These are phyloP conservation scores for Latrodectus geometricus DNA, from an alignment of 1,140 invertebrate species.

Conservation along the genomic window DNA sequence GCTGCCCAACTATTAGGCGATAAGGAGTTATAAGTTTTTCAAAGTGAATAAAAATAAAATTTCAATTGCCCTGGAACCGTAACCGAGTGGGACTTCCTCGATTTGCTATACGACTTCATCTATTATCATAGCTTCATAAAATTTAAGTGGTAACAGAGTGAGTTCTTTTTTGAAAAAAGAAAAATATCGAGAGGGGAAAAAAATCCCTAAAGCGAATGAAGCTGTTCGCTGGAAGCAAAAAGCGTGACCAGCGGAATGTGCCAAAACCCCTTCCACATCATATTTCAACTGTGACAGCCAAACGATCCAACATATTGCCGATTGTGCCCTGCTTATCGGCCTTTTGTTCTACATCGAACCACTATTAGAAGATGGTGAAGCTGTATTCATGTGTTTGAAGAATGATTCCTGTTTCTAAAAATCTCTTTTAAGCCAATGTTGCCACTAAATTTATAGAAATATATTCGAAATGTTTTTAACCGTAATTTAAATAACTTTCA, in stretches of 20 bases:
- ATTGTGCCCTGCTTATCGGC: slow-evolving; percentile 58
- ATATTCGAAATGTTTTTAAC: too few species aligned
- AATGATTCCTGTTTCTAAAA: too few species aligned
- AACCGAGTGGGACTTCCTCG: neutral
- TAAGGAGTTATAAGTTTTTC: neutral
- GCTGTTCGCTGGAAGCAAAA: slow-evolving; percentile 40
- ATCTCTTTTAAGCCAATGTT: too few species aligned
- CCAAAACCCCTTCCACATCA: slow-evolving; percentile 52
- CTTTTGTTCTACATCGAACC: neutral
- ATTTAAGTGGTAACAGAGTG: slow-evolving; percentile 48
- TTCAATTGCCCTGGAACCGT: neutral
- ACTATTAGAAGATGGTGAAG: too few species aligned
- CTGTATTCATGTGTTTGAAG: too few species aligned
- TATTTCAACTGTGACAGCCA: slow-evolving; percentile 58
- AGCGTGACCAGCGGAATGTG: slow-evolving; percentile 57
- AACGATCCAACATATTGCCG: slow-evolving; percentile 59
- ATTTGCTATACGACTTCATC: slow-evolving; percentile 39
- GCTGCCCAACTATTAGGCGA: neutral
- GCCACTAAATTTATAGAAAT: too few species aligned
- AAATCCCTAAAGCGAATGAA: neutral
- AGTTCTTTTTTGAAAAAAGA: slow-evolving; percentile 7
- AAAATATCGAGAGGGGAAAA: neutral
- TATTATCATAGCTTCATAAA: slow-evolving; percentile 58
- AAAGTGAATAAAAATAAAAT: slow-evolving; percentile 9
- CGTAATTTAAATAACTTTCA: too few species aligned